Base-by-base conservation (phyloP, 2,113 vertebrate genomes). In the Gavialis gangeticus region DNA sequence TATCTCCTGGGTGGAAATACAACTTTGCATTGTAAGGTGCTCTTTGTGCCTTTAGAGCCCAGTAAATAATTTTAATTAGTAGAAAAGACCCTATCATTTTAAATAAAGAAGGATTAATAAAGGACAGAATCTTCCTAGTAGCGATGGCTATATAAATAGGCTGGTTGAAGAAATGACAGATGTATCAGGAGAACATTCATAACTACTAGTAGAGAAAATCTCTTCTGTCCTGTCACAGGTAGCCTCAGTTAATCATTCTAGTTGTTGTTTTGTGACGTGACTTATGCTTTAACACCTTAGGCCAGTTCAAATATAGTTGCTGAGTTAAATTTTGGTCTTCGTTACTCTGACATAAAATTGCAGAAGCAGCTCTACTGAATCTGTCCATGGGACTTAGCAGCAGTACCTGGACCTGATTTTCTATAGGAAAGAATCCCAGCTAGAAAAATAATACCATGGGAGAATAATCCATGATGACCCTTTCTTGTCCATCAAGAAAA, bases 271-370 rank as follows among this genome's bases (percentile, higher is more conserved):
- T 66, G 56, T 58, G 9, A 11, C 60, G 11, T 55, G 55, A 25
- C 12, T 21, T 78, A 28, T 0, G 0, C 1, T 57, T 88, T 86
- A 62, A n/a, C 59, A 83, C 5, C 3, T 21, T 64, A 80, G 15
- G 0, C 0, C 27, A 11, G 71, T 57, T 80, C n/a, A 5, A 80
- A 58, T 2, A 34, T 34, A 30, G 7, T 30, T 56, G 34, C n/a
- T 59, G 82, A 30, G 9, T 30, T 55, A 79, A 30, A 28, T n/a
- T 7, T 12, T 83, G 62, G 77, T 60, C 55, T 83, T 28, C 34
- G 3, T 1, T 17, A 14, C 77, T 84, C 30, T 22, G 24, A 18
- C 18, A 46, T 4, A 1, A 54, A 82, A 71, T 55, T 77, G 30
- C 67, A 84, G 81, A 90, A 88, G 46, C 1, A 82, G 34, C 12